Evolutionary conservation across 1,140 invertebrate species (phyloP).

Genomic region (Drosophila tropicalis): DNA sequence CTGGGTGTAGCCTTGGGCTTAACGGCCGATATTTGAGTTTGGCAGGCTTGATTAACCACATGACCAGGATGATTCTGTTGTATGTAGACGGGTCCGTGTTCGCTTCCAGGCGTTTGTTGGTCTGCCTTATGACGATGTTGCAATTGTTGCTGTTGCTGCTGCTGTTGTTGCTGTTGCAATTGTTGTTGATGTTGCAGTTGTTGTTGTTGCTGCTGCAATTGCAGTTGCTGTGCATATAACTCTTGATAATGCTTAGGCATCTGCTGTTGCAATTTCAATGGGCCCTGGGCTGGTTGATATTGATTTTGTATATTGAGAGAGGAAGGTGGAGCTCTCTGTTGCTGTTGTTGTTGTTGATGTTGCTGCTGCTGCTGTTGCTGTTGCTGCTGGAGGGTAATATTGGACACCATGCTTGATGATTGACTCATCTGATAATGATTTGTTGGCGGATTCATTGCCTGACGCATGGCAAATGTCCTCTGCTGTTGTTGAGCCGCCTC

Average conservation of each 20-base stretch:
- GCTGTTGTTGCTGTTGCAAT: conserved; percentile 53
- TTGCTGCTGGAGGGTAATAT: conserved; percentile 66
- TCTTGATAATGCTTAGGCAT: conserved; percentile 74
- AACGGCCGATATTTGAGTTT: conserved; percentile 76
- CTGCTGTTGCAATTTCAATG: conserved; percentile 69
- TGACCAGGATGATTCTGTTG: conserved; percentile 82
- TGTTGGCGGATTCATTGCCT: conserved; percentile 83
- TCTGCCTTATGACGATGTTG: conserved; percentile 72
- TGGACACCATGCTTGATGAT: conserved; percentile 74
- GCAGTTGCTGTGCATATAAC: conserved; percentile 61
- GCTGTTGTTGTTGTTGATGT: conserved; percentile 47
- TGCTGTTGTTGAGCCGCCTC: conserved; percentile 86
- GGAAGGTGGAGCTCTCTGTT: conserved; percentile 74
- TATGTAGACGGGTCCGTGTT: conserved; percentile 80
- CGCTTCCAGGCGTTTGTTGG: conserved; percentile 71
- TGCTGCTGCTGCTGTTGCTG: conserved; percentile 68
- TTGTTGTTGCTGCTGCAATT: conserved; percentile 64
- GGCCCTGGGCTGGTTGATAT: conserved; percentile 74
- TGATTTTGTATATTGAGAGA: conserved; percentile 73
- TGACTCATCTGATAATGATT: conserved; percentile 80
- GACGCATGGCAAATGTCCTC: conserved; percentile 86
- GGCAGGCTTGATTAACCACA: conserved; percentile 82
- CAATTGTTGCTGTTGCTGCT: conserved; percentile 76
- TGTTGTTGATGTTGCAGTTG: conserved; percentile 59
- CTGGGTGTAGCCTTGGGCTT: conserved; percentile 77